phyloP scores from a whole-genome alignment of 2,888 invertebrate species.

The Volucella inanis region DNA sequence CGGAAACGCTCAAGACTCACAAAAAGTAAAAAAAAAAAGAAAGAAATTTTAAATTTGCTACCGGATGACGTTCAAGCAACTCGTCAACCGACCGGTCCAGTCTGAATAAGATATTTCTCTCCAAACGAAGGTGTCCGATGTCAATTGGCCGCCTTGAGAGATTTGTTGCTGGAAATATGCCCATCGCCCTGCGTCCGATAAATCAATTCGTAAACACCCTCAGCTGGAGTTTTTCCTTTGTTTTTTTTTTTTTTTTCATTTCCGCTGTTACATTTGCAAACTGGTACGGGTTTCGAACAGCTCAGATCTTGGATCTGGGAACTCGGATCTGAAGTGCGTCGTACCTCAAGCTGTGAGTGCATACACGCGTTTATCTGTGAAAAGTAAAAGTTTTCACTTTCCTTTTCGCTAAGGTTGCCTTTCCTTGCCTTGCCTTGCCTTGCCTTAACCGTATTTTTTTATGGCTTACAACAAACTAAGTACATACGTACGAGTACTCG shows the following conservation, averaged over 20 bases:
- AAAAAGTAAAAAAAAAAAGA: neutral
- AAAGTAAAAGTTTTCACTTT: constrained; percentile 75
- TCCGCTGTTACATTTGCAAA: constrained; percentile 66
- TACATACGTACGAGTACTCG: constrained; percentile 9
- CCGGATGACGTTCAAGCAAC: constrained; percentile 19
- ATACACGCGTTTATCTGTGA: constrained; percentile 33
- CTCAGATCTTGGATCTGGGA: neutral
- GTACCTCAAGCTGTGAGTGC: neutral
- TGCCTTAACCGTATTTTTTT: too few species aligned
- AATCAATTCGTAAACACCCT: constrained; percentile 63
- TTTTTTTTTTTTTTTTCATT: constrained; percentile 34
- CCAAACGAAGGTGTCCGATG: constrained; percentile 23
- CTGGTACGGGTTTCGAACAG: neutral
- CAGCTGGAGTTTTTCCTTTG: constrained; percentile 24
- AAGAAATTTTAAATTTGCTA: constrained; percentile 30
- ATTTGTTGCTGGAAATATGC: constrained; percentile 33
- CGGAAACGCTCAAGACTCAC: constrained; percentile 37
- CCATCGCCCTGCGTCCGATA: constrained; percentile 8
- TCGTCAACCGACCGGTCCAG: neutral
- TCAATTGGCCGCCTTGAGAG: constrained; percentile 36
- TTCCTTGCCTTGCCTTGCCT: constrained; percentile 6
- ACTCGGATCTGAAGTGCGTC: neutral
- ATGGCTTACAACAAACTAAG: too few species aligned
- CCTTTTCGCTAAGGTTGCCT: constrained; percentile 61
- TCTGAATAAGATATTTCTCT: constrained; percentile 28